These are phyloP conservation scores for Enteromius radiatus DNA, from an alignment of 2,797 vertebrate species.

Conservation along the genomic window DNA sequence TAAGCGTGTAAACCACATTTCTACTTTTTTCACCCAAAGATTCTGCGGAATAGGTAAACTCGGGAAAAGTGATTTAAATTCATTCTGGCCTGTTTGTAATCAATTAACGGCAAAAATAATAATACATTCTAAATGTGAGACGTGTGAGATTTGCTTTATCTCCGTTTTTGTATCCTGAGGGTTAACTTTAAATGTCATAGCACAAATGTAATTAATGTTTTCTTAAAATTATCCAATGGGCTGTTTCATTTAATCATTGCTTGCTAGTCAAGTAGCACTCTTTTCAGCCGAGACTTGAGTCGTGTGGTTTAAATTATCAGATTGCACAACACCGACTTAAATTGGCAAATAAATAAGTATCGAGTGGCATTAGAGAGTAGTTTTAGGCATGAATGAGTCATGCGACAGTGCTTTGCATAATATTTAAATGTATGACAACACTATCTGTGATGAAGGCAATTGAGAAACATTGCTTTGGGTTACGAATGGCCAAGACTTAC, in stretches of 20 bases:
- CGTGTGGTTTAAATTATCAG: not conserved
- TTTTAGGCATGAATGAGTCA: constrained; percentile 16
- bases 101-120: constrained; percentile 50
- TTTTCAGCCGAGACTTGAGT: not conserved
- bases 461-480: not conserved
- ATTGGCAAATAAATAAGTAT: constrained; percentile 2
- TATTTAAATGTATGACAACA: constrained; percentile 19
- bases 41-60: constrained; percentile 28
- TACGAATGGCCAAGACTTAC: constrained; percentile 3
- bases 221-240: constrained; percentile 39
- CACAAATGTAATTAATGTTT: constrained; percentile 53
- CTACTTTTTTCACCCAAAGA: not conserved
- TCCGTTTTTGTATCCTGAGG: constrained; percentile 44
- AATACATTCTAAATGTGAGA: constrained; percentile 44
- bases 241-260: constrained; percentile 21
- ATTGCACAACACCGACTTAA: not conserved
- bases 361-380: not conserved
- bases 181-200: constrained; percentile 56
- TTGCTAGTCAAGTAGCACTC: not conserved
- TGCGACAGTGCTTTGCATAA: constrained; percentile 19
- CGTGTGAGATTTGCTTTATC: constrained; percentile 47
- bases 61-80: constrained; percentile 19
- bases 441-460: not conserved
- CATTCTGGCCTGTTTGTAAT: constrained; percentile 46
- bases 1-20: not conserved